Evolutionary conservation across 2,888 invertebrate species (phyloP).

Genomic region (Cantharis rufa): DNA sequence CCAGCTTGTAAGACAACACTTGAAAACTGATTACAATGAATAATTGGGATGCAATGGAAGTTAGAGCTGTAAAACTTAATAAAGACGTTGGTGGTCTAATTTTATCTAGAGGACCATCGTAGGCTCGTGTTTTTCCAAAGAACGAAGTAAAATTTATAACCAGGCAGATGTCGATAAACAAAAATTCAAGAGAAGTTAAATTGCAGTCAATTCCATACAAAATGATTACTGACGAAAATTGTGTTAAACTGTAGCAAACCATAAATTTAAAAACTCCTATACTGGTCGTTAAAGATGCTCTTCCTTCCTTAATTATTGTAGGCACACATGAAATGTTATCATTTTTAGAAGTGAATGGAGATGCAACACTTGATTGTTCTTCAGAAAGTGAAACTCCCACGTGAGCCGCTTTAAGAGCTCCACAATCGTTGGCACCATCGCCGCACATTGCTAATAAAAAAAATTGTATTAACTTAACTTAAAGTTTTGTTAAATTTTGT

Average conservation of each 20-base stretch:
- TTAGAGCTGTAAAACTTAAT: conserved; percentile 58
- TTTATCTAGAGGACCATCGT: conserved; percentile 54
- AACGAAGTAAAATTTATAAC: conserved; percentile 66
- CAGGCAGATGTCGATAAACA: conserved; percentile 69
- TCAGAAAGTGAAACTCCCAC: conserved; percentile 90
- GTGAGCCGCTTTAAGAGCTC: conserved; percentile 90
- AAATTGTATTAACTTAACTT: neutral
- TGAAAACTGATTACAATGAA: conserved; percentile 58
- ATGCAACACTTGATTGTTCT: conserved; percentile 90
- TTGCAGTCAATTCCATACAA: conserved; percentile 73
- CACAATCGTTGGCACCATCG: conserved; percentile 97
- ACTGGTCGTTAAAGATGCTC: conserved; percentile 93
- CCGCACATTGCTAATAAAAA: conserved; percentile 85
- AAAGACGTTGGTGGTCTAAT: conserved; percentile 62
- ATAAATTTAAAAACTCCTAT: conserved; percentile 98
- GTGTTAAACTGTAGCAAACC: conserved; percentile 92
- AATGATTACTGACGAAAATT: conserved; percentile 88
- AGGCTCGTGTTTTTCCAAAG: conserved; percentile 66
- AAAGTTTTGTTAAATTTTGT: neutral
- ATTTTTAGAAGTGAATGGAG: conserved; percentile 87
- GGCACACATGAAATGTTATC: conserved; percentile 86
- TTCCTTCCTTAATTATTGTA: conserved; percentile 80
- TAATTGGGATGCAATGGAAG: conserved; percentile 61
- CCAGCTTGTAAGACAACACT: conserved; percentile 55
- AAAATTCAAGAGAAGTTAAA: conserved; percentile 66